Base-by-base conservation (phyloP, 2,888 invertebrate species). In the Drosophila silvestris region DNA sequence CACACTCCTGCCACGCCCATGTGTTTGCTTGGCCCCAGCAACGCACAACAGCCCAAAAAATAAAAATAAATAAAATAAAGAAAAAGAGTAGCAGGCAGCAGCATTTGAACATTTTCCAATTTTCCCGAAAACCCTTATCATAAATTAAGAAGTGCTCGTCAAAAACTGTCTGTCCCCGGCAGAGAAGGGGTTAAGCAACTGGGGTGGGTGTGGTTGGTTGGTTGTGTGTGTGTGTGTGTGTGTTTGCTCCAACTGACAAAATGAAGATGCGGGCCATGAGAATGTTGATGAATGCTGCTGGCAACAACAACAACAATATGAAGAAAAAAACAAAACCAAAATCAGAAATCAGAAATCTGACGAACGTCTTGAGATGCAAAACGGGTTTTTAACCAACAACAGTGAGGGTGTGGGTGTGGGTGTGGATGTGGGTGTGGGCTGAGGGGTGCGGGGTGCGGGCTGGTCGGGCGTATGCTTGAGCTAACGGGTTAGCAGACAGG, bases 121-220 rank as follows among this genome's bases (percentile, higher is more conserved):
- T 89, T 89, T 91, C 90, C 67, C 67, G 73, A 82, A 84, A 91
- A 91, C 91, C 91, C 91, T 91, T 91, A 91, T 91, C 91, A 91
- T 85, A 91, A 91, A 90, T 91, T 91, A 91, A 90, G 83, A 88
- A 90, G 74, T 81, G 84, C 89, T 91, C 90, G 87, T 91, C 91
- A 90, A 85, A 89, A 86, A 89, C 80, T 89, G 88, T 90, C 90
- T 89, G 82, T 77, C 82, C 73, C 52, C 54, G 69, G 66, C 54
- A 61, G 4, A 65, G 59, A 63, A 26, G 59, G 59, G 53, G 59
- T 57, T 35, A 44, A 53, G 10, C 37, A 32, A 22, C 16, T 10
- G 10, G 28, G 44, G 26, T 37, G 32, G 59, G 53, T 22, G 71
- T 66, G 64, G 28, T 22, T 56, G 67, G 35, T 35, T 32, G 57